Conservation (phyloP, 2,888 invertebrate genomes). For the Folsomia manolachei region DNA sequence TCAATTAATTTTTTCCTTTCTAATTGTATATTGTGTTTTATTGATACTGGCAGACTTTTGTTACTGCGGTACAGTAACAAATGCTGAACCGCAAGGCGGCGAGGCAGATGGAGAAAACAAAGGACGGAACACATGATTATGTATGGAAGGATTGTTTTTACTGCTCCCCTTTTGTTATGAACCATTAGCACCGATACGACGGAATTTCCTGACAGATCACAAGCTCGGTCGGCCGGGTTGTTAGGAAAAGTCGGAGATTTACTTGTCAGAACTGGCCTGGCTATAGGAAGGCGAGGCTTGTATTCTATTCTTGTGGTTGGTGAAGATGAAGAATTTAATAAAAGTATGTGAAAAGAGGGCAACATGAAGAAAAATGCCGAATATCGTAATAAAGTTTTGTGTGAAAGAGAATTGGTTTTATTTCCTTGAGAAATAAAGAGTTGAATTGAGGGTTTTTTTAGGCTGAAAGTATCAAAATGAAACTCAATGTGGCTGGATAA, state of each 20-base stretch:
- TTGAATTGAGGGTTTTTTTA: slow-evolving; percentile 19
- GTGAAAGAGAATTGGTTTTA: slow-evolving; percentile 22
- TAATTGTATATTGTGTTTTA: too few relatives aligned
- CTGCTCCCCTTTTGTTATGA: not conserved
- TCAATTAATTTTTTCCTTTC: too few relatives aligned
- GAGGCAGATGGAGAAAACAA: slow-evolving; percentile 5
- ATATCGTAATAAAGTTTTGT: slow-evolving; percentile 24
- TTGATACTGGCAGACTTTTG: too few relatives aligned
- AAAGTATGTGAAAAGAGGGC: slow-evolving; percentile 16
- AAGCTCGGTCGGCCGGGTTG: not conserved
- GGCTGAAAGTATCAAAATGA: slow-evolving; percentile 6
- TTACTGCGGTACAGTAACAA: too few relatives aligned
- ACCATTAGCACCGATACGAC: slow-evolving; percentile 3
- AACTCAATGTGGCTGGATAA: not conserved
- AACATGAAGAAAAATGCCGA: slow-evolving; percentile 8
- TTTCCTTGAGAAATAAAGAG: slow-evolving; percentile 18
- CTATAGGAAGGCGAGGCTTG: not conserved
- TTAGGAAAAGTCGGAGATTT: not conserved
- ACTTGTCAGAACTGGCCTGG: too few relatives aligned
- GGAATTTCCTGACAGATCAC: slow-evolving; percentile 1
- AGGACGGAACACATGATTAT: too few relatives aligned
- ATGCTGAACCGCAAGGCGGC: not conserved
- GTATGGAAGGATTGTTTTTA: not conserved
- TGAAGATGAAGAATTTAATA: slow-evolving; percentile 18
- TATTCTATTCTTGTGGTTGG: not conserved